These are phyloP conservation scores for Erebia aethiops DNA, from an alignment of 2,888 invertebrate genomes.

Conservation along the genomic window DNA sequence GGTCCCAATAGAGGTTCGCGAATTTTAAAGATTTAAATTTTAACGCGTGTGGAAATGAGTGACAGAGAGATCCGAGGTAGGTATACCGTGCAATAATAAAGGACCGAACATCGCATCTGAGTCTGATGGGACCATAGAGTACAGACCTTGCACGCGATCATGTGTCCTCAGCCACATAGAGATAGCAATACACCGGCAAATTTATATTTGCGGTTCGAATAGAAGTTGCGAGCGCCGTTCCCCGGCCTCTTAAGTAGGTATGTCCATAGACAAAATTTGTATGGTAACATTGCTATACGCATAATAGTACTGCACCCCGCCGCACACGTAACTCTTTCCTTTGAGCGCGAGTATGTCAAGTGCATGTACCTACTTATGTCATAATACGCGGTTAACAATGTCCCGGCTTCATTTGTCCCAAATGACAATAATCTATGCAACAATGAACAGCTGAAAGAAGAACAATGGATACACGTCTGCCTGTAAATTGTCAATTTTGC, in stretches of 20 bases:
- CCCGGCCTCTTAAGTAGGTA: background rate
- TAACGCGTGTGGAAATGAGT: too few species aligned
- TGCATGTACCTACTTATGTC: slow-evolving; percentile 19
- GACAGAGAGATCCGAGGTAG: too few species aligned
- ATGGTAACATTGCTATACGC: slow-evolving; percentile 2
- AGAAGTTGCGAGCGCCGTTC: too few species aligned
- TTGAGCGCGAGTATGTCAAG: slow-evolving; percentile 42
- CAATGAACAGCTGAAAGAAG: background rate
- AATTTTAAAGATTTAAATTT: too few species aligned
- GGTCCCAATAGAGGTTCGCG: too few species aligned
- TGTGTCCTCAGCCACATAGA: too few species aligned
- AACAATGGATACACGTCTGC: background rate
- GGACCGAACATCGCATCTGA: too few species aligned
- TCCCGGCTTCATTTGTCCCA: slow-evolving; percentile 3
- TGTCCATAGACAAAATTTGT: background rate
- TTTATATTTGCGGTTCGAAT: too few species aligned
- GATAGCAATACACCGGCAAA: too few species aligned
- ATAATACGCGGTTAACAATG: slow-evolving; percentile 1
- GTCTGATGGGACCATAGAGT: too few species aligned
- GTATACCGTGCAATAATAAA: too few species aligned
- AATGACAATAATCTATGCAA: background rate
- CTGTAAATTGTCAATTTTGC: background rate
- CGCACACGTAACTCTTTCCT: slow-evolving; percentile 34
- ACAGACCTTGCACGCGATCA: too few species aligned
- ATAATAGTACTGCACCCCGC: slow-evolving; percentile 6